phyloP scores from a whole-genome alignment of 2,797 vertebrate species.

The Trichosurus vulpecula region DNA sequence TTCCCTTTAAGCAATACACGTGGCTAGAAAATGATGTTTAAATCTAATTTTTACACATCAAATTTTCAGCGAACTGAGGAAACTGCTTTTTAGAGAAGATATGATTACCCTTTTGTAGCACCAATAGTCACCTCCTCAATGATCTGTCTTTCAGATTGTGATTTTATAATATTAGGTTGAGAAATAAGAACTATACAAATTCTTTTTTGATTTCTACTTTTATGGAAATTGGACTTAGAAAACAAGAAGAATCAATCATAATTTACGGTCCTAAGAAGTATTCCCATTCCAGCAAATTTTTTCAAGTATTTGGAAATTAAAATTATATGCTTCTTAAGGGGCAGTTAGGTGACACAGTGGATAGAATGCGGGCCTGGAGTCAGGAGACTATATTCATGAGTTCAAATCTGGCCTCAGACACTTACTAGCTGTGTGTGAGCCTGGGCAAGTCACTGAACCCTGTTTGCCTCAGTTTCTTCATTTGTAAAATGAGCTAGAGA shows the following conservation, averaged over 20 bases:
- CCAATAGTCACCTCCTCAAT: background rate
- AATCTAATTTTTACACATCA: background rate
- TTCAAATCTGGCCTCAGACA: background rate
- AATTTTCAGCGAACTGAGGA: constrained; percentile 15
- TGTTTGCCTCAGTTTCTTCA: background rate
- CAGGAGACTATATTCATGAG: background rate
- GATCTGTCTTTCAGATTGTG: background rate
- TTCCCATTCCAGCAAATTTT: background rate
- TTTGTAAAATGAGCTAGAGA: background rate
- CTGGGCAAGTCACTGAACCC: background rate
- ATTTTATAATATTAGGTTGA: background rate
- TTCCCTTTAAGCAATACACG: background rate
- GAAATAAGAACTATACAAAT: constrained; percentile 28
- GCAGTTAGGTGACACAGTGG: background rate
- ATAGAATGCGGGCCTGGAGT: background rate
- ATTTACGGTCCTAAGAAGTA: background rate
- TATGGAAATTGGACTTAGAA: constrained; percentile 2
- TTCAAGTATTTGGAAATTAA: background rate
- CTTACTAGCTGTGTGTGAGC: background rate
- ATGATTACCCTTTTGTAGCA: background rate
- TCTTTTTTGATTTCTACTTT: background rate
- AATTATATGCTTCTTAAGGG: background rate
- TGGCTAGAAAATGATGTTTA: background rate
- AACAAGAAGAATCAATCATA: background rate
- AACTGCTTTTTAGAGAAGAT: background rate